Evolutionary conservation across 2,888 invertebrate species (phyloP), one percentile per base, ranked within the genome.

Genomic region (Tethea ocularis): DNA sequence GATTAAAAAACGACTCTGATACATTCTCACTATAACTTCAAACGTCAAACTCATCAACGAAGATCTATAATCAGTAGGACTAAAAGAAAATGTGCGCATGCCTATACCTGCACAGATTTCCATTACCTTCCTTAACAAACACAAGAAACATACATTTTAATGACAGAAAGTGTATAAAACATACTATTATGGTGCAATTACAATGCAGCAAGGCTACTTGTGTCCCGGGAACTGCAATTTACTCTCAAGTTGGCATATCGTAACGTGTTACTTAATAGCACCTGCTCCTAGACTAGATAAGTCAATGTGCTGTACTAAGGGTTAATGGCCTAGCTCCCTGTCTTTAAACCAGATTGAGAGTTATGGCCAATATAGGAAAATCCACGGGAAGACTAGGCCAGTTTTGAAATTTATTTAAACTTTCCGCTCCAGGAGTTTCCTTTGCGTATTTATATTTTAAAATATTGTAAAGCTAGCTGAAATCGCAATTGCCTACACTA

Each of bases 261-360:
- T 73, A 64, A 69, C 58, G 61, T 71, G 72, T 78, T 75, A 77
- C 80, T 72, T 75, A 72, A 78, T 69, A 60, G 70, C 75, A 75
- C 74, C 72, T 74, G 72, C 70, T 61, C 61, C 58, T 57, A 57
- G 54, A 54, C 46, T 46, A 46, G 46, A 46, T 46, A 46, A 46
- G 46, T 46, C 46, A 46, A 46, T 20, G 46, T 46, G 46, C 46
- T 46, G 17, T 10, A 17, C 8, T 20, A 46, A 46, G 46, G 46
- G 46, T 46, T 46, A 46, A 17, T 20, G 46, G 46, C 46, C 46
- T 46, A 46, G 46, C 46, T 46, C 46, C 46, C 46, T 46, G 46
- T 20, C 46, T 46, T 46, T 20, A 46, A 46, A 46, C 46, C 46
- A 46, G 46, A 46, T 46, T 20, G 46, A 46, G 46, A 46, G 17